These are phyloP conservation scores for Leucoraja ocellata DNA, from an alignment of 2,797 vertebrate species.

Conservation along the genomic window DNA sequence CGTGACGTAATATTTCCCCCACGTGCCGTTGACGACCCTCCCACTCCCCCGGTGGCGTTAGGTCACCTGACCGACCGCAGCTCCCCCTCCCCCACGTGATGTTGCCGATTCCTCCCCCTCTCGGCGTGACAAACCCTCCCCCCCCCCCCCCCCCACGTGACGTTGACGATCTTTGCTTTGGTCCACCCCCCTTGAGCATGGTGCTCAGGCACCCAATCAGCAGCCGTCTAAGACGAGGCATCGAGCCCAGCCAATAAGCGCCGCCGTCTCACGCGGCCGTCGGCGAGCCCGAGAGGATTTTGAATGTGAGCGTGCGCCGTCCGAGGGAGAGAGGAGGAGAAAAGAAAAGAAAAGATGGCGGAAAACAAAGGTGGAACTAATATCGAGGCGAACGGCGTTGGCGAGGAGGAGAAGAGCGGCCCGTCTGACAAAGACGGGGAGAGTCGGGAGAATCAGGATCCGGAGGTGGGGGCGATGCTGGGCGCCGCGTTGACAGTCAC, in stretches of 20 bases:
- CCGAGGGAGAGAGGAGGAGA: background rate
- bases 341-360: constrained; percentile 31
- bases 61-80: too few species aligned
- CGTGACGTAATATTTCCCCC: too few species aligned
- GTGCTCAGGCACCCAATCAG: background rate
- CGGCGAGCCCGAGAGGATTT: constrained; percentile 1
- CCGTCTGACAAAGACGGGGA: constrained; percentile 47
- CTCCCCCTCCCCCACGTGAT: too few species aligned
- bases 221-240: too few species aligned
- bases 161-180: too few species aligned
- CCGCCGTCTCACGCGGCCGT: background rate
- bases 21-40: too few species aligned
- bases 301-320: constrained; percentile 27
- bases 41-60: too few species aligned
- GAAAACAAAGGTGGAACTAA: constrained; percentile 36
- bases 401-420: constrained; percentile 15
- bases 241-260: background rate
- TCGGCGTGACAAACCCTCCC: too few species aligned
- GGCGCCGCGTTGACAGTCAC: constrained; percentile 49
- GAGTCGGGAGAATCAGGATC: constrained; percentile 50
- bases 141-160: too few species aligned
- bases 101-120: too few species aligned
- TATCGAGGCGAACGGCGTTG: background rate
- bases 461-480: constrained; percentile 48
- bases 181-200: background rate